Evolutionary conservation across 2,797 vertebrate genomes (phyloP).

Genomic region (Microtus californicus): DNA sequence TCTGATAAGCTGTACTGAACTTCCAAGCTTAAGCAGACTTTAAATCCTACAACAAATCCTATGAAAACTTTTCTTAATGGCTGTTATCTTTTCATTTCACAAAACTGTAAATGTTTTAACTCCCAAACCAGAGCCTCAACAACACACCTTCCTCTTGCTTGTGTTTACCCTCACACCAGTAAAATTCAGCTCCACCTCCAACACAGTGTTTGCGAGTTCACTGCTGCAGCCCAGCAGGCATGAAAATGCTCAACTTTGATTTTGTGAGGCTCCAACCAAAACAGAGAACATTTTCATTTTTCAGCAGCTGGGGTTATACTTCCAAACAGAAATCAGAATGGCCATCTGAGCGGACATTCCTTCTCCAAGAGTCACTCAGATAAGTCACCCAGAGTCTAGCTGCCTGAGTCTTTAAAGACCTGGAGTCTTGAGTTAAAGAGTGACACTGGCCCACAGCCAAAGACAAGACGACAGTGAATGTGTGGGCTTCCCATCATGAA

Average conservation of each 20-base stretch:
- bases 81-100: background rate
- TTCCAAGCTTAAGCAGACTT: background rate
- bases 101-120: background rate
- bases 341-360: conserved; percentile 67
- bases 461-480: background rate
- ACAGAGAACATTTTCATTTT: conserved; percentile 76
- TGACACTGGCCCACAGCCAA: accelerated
- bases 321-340: conserved; percentile 70
- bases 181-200: background rate
- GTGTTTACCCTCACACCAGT: background rate
- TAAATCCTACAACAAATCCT: background rate
- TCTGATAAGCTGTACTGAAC: background rate
- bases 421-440: background rate
- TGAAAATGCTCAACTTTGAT: conserved; percentile 52
- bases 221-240: conserved; percentile 48
- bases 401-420: conserved; percentile 25
- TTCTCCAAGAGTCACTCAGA: conserved; percentile 66
- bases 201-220: conserved; percentile 10
- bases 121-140: background rate
- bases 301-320: conserved; percentile 67
- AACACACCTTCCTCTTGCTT: background rate
- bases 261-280: conserved; percentile 69
- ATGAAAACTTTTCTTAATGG: background rate
- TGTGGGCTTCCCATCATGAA: background rate
- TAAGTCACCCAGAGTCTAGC: conserved; percentile 27